A percentile compares a stretch with the other conserved stretches of the same genome.
Evolutionary conservation across 2,888 invertebrate species (phyloP).

Genomic region (Microchrysa polita): DNA sequence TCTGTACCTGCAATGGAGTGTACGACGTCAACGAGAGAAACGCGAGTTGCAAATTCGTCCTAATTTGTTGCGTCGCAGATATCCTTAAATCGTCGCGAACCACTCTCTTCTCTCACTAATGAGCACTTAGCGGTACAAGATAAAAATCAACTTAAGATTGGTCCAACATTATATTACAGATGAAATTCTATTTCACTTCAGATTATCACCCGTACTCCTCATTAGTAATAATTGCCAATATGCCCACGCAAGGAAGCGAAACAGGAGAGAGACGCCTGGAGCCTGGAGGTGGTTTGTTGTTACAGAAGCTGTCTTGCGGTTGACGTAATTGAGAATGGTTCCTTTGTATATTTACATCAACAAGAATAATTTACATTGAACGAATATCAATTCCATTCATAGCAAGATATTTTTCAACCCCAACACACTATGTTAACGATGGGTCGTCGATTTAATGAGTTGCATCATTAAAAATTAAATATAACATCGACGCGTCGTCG

Average conservation of each 20-base stretch:
- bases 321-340: too few relatives aligned
- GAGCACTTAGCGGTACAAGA: constrained; percentile 17
- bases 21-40: not conserved
- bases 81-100: not conserved
- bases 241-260: constrained; percentile 3
- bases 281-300: too few relatives aligned
- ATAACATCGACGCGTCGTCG: too few relatives aligned
- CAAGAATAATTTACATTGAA: too few relatives aligned
- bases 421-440: too few relatives aligned
- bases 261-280: too few relatives aligned
- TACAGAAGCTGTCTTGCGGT: too few relatives aligned
- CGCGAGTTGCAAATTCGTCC: not conserved
- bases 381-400: too few relatives aligned
- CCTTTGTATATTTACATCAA: too few relatives aligned
- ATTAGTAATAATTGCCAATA: constrained; percentile 12
- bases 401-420: too few relatives aligned
- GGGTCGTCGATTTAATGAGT: too few relatives aligned
- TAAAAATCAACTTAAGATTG: constrained; percentile 25
- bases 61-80: not conserved
- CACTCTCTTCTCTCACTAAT: constrained; percentile 1
- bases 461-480: too few relatives aligned
- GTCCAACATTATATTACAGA: constrained; percentile 24
- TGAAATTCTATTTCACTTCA: constrained; percentile 22
- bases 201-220: constrained; percentile 23
- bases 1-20: constrained; percentile 9